Conservation (phyloP, 2,888 invertebrate species). For the Pycnomerus fuliginosus region DNA sequence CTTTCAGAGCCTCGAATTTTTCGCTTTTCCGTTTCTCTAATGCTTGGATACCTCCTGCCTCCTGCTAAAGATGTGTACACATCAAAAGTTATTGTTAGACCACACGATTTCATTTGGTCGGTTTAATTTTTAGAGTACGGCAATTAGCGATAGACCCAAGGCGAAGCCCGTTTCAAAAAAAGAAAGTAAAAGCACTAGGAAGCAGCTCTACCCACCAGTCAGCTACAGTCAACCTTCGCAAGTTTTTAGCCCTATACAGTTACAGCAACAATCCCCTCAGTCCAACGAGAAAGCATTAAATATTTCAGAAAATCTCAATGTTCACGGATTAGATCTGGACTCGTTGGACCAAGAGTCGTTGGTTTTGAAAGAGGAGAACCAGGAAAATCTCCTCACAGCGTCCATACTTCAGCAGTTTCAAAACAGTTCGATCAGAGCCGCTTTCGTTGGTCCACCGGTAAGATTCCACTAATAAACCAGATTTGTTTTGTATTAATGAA, state of each 20-base stretch:
- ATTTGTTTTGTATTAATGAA: no score
- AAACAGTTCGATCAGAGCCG: constrained; percentile 43
- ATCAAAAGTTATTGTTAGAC: no score
- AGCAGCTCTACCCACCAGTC: constrained; percentile 46
- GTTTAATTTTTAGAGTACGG: constrained; percentile 62
- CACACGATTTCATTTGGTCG: no score
- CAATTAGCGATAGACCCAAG: constrained; percentile 81
- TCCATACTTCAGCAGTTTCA: constrained; percentile 51
- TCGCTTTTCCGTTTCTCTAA: no score
- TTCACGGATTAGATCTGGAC: constrained; percentile 46
- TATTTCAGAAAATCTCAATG: constrained; percentile 41
- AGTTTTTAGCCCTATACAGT: constrained; percentile 56
- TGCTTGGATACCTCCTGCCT: no score
- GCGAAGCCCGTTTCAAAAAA: constrained; percentile 80
- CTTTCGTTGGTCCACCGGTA: constrained; percentile 47
- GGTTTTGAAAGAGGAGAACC: constrained; percentile 45
- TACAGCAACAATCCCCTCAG: constrained; percentile 49
- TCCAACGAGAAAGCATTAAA: constrained; percentile 33
- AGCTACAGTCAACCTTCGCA: constrained; percentile 54
- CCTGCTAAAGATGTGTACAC: no score
- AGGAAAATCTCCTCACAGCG: constrained; percentile 46
- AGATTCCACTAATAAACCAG: no score
- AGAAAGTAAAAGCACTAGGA: constrained; percentile 72
- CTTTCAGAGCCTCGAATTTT: no score
- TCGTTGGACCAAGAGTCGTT: constrained; percentile 42